Base-by-base conservation (phyloP, 1,140 invertebrate species). In the Drosophila sp. region DNA sequence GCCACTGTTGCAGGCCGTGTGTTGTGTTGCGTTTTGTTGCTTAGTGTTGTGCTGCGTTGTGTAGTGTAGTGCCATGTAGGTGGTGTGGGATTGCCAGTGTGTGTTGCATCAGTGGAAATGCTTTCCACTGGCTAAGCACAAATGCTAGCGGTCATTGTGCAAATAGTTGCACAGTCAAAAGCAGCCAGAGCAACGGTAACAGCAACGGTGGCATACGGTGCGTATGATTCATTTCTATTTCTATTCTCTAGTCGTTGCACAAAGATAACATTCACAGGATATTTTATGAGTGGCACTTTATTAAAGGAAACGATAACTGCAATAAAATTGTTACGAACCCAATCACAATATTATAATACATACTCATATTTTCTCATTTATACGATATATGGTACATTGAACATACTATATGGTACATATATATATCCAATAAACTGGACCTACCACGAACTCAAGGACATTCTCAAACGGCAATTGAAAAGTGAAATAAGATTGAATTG, bases 121-220 rank as follows among this genome's bases (percentile, higher is more conserved):
- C 29, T 62, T 62, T 69, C 46, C 46, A 69, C 46, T 53, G 57
- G 65, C 46, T 69, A 53, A 62, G 58, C 66, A 34, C 18, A 59
- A 62, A 27, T 53, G 66, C 51, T 63, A 16, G 36, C 38, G 29
- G 65, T 14, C 38, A 53, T 51, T 62, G 46, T 62, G 65, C 57
- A 50, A 69, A 61, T 43, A 41, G 34, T 43, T 46, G 32, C 51
- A 40, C 43, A 56, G 53, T 61, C 57, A 61, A 48, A 41, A 61
- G 9, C 11, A 38, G 14, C n/a, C 13, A 45, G 18, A 7, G 48
- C 48, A 43, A 32, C 5, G 2, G 25, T 27, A 7, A 7, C 27
- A 6, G n/a, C 38, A 32, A 36, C 54, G 41, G 18, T 29, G 27
- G 41, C 61, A 21, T 36, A 54, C 66, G 40, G 27, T 63, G 59